Base-by-base conservation (phyloP, 2,888 invertebrate species). In the Coecobrya sp. region DNA sequence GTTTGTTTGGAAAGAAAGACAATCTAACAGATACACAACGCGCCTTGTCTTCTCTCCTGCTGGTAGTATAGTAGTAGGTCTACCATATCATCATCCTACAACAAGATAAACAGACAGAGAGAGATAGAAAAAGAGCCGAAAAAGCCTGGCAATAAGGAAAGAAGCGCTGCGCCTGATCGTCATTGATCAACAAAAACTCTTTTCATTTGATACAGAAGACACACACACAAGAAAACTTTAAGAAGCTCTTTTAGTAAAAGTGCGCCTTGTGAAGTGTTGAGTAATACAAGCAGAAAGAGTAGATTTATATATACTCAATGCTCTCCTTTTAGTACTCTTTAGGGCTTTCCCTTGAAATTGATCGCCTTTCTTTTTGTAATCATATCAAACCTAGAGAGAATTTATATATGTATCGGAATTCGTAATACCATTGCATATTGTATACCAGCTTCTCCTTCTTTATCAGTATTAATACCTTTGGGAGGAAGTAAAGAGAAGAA, bases 121-220 rank as follows among this genome's bases (percentile, higher is more conserved):
- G 22, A 59, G 22, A 22, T 19, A 11, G 8, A 25, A 27, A 55
- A 36, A 30, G 4, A 68, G 27, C 27, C 25, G 13, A 25, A 16
- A 27, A 68, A 59, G 16, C 19, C 36, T 8, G 7, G 42, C 49
- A 76, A 8, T 49, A 76, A 22, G 59, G 59, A 30, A 19, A 55
- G 49, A 76, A 22, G n/a, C 59, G 13, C 55, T 82, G 59, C 55
- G 30, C 82, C 30, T 59, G 82, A 82, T 36, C 36, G 7, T 55
- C 82, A 82, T 59, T 82, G 59, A 82, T 82, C 55, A 82, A 52
- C 55, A 82, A 82, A 73, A 55, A 27, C 11, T 49, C 49, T 76
- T 42, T 36, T 59, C n/a, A 52, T 59, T 1, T 81, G 19, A 42
- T 8, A 73, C 79, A 52, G 1, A 27, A 0, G 19, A 49, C 22